Percentiles rank a stretch among this genome's conserved stretches.
Conservation (phyloP, 2,888 invertebrate species). For the Torymus texanus region DNA sequence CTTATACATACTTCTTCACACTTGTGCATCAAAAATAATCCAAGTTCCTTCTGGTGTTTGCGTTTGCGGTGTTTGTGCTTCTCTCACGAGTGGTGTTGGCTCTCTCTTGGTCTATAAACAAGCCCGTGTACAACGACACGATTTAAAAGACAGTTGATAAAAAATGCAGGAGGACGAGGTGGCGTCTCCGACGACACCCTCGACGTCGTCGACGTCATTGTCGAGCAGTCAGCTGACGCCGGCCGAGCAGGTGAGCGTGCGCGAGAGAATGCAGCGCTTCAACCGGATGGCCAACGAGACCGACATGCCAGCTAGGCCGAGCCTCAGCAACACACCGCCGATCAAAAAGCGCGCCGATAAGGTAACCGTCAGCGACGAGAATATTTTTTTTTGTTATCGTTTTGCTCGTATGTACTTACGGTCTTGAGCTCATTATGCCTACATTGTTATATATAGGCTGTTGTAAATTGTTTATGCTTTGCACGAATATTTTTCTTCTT, state of each 20-base stretch:
- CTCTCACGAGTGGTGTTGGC: neutral
- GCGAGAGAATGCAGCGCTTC: slow-evolving; percentile 94
- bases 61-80: neutral
- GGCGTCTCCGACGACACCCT: slow-evolving; percentile 30
- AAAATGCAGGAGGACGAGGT: slow-evolving; percentile 70
- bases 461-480: no score
- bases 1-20: no score
- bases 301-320: slow-evolving; percentile 73
- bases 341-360: slow-evolving; percentile 79
- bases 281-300: slow-evolving; percentile 92
- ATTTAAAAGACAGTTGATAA: slow-evolving; percentile 1
- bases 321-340: slow-evolving; percentile 66
- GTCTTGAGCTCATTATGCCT: neutral
- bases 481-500: no score
- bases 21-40: no score
- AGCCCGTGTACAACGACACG: no score
- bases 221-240: slow-evolving; percentile 64
- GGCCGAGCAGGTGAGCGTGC: slow-evolving; percentile 86
- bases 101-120: no score
- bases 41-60: no score
- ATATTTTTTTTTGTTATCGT: neutral
- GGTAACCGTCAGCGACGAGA: slow-evolving; percentile 74
- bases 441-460: neutral
- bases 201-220: neutral
- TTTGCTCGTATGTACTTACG: neutral